Percentiles rank a stretch among this genome's conserved stretches.
phyloP scores from a whole-genome alignment of 2,888 invertebrate genomes.

The Myopa tessellatipennis region DNA sequence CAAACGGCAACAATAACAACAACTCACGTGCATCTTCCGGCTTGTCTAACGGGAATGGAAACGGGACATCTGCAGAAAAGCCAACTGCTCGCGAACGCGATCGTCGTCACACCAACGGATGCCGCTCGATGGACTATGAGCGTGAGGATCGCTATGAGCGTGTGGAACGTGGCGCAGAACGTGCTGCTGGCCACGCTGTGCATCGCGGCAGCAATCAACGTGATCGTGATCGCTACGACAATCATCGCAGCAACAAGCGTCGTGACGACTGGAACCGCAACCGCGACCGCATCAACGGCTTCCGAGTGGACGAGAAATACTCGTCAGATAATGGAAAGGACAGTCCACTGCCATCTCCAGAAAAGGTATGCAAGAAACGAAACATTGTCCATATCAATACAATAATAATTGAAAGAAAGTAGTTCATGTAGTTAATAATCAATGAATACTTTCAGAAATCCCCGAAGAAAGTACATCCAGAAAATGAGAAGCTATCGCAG shows the following conservation, averaged over 20 bases:
- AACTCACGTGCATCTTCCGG: too few relatives aligned
- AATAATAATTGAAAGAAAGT: not conserved
- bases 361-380: slow-evolving; percentile 50
- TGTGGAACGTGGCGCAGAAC: slow-evolving; percentile 40
- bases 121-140: slow-evolving; percentile 24
- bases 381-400: too few relatives aligned
- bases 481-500: slow-evolving; percentile 74
- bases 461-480: slow-evolving; percentile 53
- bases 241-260: slow-evolving; percentile 63
- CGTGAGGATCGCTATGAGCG: slow-evolving; percentile 41
- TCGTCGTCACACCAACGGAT: slow-evolving; percentile 8
- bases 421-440: not conserved
- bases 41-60: not conserved
- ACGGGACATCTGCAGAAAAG: not conserved
- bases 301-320: slow-evolving; percentile 58
- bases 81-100: not conserved
- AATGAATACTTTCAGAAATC: slow-evolving; percentile 43
- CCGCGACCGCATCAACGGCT: slow-evolving; percentile 63
- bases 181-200: slow-evolving; percentile 14
- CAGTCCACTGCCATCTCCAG: slow-evolving; percentile 61
- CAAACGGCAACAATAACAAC: not conserved
- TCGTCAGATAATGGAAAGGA: slow-evolving; percentile 62
- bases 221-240: slow-evolving; percentile 63
- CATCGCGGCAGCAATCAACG: slow-evolving; percentile 41
- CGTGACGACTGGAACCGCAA: slow-evolving; percentile 66